Evolutionary conservation across 2,113 vertebrate species (phyloP).

Genomic region (Xiphophorus couchianus): DNA sequence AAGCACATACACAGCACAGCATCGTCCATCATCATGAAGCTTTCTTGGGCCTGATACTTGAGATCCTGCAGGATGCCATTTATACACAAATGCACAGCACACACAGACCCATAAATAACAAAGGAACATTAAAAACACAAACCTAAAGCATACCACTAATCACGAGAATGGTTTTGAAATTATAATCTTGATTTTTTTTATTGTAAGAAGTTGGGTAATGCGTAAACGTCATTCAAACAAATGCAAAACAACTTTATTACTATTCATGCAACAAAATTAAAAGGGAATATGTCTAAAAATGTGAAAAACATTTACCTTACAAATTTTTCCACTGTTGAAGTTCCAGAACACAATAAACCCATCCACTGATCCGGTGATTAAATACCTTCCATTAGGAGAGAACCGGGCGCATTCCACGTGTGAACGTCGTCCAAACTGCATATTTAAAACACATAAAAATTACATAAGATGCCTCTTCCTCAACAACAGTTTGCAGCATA

Average conservation of each 20-base stretch:
- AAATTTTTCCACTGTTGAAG: constrained; percentile 95
- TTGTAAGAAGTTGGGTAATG: no score
- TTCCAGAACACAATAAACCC: constrained; percentile 99
- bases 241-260: neutral
- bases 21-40: constrained; percentile 99
- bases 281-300: neutral
- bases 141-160: no score
- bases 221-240: neutral
- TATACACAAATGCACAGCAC: constrained; percentile 3
- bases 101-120: neutral
- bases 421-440: constrained; percentile 95
- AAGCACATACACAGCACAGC: constrained; percentile 96
- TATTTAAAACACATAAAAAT: constrained; percentile 8
- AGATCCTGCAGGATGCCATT: constrained; percentile 83
- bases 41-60: constrained; percentile 97
- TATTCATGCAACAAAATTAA: neutral
- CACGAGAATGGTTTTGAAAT: no score
- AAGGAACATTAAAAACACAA: no score
- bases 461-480: neutral
- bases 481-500: neutral
- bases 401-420: constrained; percentile 98
- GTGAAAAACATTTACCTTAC: constrained; percentile 81
- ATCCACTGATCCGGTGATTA: constrained; percentile 96
- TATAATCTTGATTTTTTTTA: no score
- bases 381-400: constrained; percentile 95